phyloP scores from a whole-genome alignment of 2,888 invertebrate genomes.

The Agonopterix alstromeriana region DNA sequence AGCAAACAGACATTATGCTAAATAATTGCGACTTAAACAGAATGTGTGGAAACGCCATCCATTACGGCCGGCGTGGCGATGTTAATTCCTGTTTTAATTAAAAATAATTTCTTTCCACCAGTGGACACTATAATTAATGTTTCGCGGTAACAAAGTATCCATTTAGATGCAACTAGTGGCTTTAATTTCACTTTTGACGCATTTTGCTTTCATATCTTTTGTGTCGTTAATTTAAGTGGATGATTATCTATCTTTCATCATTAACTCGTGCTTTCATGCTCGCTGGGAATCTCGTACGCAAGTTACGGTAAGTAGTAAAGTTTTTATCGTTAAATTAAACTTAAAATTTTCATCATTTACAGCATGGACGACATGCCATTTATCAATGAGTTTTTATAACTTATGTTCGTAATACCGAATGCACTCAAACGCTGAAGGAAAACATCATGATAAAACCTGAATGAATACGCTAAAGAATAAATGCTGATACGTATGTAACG shows the following conservation, averaged over 20 bases:
- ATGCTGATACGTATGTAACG: no score
- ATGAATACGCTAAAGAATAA: no score
- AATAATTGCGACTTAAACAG: constrained; percentile 16
- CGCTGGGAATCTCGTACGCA: background rate
- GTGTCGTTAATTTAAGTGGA: background rate
- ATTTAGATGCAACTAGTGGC: constrained; percentile 42
- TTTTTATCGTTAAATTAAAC: no score
- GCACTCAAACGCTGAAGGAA: no score
- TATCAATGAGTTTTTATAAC: no score
- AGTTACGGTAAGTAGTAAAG: no score
- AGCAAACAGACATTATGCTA: constrained; percentile 2
- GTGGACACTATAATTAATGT: constrained; percentile 40
- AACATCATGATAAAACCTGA: no score
- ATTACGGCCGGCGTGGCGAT: constrained; percentile 22
- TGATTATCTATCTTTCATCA: background rate
- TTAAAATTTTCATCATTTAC: no score
- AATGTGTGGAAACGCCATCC: constrained; percentile 22
- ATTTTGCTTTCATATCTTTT: constrained; percentile 11
- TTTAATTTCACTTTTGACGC: constrained; percentile 40
- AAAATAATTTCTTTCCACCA: constrained; percentile 34
- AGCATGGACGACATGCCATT: no score
- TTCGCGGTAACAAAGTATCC: constrained; percentile 42
- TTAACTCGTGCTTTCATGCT: background rate
- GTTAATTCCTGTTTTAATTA: constrained; percentile 40
- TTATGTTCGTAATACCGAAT: no score